These are phyloP conservation scores for Chaenocephalus aceratus DNA, from an alignment of 2,113 vertebrate species.

Conservation along the genomic window DNA sequence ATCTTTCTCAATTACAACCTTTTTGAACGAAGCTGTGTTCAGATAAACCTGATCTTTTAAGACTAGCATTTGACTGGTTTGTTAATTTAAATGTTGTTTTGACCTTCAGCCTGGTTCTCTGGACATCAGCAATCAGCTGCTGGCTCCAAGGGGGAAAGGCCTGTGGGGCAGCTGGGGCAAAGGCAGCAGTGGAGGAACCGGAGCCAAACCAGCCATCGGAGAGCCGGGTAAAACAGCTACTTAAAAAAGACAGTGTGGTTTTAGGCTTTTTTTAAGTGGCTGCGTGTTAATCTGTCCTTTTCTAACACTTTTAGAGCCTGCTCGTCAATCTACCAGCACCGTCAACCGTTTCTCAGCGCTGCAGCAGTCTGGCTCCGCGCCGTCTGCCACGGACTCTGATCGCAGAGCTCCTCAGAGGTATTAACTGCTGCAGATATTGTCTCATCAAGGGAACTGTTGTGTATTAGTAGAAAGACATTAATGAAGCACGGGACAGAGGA, in stretches of 20 bases:
- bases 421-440: not conserved
- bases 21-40: not conserved
- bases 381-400: conserved; percentile 85
- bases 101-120: conserved; percentile 88
- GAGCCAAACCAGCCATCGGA: conserved; percentile 87
- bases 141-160: conserved; percentile 91
- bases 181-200: conserved; percentile 95
- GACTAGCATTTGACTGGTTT: not conserved
- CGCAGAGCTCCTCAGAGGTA: conserved; percentile 93
- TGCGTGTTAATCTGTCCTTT: not conserved
- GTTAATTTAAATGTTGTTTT: not conserved
- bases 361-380: conserved; percentile 86
- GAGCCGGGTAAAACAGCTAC: conserved; percentile 81
- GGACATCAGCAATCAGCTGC: conserved; percentile 93
- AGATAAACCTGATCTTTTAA: not conserved
- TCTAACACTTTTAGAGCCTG: conserved; percentile 81
- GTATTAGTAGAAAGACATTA: too few relatives aligned
- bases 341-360: conserved; percentile 97
- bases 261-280: not conserved
- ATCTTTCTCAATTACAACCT: not conserved
- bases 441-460: not conserved
- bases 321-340: conserved; percentile 91
- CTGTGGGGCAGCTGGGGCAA: conserved; percentile 95
- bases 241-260: not conserved
- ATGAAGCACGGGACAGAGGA: too few relatives aligned